Base-by-base conservation (phyloP, 2,888 invertebrate species). In the Thysanoteuthis rhombus region DNA sequence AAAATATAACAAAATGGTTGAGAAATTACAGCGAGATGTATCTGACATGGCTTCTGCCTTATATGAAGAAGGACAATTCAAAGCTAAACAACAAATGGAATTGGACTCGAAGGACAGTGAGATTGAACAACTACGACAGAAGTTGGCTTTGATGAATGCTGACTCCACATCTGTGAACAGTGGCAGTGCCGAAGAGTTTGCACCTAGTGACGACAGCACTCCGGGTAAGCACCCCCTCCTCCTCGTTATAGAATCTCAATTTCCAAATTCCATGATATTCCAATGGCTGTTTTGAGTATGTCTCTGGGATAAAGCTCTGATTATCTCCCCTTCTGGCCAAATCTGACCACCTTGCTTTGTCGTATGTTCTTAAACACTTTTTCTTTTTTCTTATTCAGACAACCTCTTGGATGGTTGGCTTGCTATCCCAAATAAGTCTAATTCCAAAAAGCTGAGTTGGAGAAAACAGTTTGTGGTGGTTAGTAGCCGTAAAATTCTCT, bases 391-490 rank as follows among this genome's bases (percentile, higher is more conserved):
- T 16, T 19, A 10, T 16, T 92, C 40, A 91, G 92, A 92, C 92
- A 92, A 92, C 45, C 42, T 92, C 94, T 98, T 99, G 96, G 99
- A 99, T 97, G 99, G 99, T 94, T 99, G 99, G 99, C 98, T 99
- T 94, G 98, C 99, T 93, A 98, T 99, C 96, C 99, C 99, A 93
- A 98, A 98, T 97, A 99, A 99, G 96, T 99, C 99, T 97, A 99
- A 99, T 97, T 99, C 99, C 95, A 98, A 98, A 95, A 98, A 99
- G 94, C 99, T 99, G 97, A 99, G 99, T 93, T 99, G 99, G 99
- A 98, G 98, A 97, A 98, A 98, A 96, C 99, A 99, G 97, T 99
- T 98, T 97, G 99, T 99, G 92, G 99, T 99, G 92, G 99, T 99
- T 93, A 99, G 99, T 93, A 99, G 99, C 94, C 98, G 98, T 97